A percentile compares a stretch with the other conserved stretches of the same genome.
Conservation (phyloP, 2,113 vertebrate genomes). For the Rhinolophus sinicus region DNA sequence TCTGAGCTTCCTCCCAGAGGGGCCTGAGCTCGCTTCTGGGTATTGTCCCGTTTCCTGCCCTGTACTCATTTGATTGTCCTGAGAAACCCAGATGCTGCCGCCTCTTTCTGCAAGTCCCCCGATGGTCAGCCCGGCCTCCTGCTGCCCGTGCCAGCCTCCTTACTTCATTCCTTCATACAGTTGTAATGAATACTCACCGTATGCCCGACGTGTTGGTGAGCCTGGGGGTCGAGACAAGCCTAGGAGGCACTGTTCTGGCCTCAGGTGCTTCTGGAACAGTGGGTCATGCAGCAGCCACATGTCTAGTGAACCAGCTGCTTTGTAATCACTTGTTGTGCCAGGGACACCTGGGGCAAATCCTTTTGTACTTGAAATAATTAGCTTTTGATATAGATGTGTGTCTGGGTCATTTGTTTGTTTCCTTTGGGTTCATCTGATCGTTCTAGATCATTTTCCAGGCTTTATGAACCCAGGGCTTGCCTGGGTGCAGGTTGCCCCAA, state of each 20-base stretch:
- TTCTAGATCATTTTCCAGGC: background rate
- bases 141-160: background rate
- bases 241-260: background rate
- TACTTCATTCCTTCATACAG: background rate
- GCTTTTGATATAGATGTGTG: background rate
- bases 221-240: background rate
- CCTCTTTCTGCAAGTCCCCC: background rate
- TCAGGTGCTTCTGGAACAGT: background rate
- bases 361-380: background rate
- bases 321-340: background rate
- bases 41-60: background rate
- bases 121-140: background rate
- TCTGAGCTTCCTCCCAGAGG: background rate
- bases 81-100: background rate
- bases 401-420: background rate
- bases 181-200: background rate
- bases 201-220: accelerated
- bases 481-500: background rate
- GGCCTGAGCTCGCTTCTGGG: background rate
- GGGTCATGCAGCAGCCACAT: no score
- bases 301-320: background rate
- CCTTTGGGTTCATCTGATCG: background rate
- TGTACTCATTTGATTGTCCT: background rate
- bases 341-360: background rate
- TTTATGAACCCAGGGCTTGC: background rate